Evolutionary conservation across 1,140 invertebrate species (phyloP).

Genomic region (Aphidius gifuensis): DNA sequence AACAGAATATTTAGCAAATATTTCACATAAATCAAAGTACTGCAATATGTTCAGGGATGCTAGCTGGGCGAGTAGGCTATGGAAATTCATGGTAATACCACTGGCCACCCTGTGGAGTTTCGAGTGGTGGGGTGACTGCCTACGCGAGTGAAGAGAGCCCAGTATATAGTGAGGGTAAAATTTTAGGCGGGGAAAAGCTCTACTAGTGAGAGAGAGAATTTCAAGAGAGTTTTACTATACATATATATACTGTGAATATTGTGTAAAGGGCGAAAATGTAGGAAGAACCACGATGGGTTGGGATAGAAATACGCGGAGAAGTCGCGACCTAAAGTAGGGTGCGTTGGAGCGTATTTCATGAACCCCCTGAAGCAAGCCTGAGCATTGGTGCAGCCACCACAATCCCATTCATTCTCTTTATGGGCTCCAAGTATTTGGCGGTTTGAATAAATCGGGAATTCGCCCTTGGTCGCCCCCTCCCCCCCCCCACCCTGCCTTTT

Average conservation of each 20-base stretch:
- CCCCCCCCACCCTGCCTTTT: neutral
- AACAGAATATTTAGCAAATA: slow-evolving; percentile 54
- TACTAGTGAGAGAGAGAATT: slow-evolving; percentile 7
- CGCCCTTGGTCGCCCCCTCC: slow-evolving; percentile 28
- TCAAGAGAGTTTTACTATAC: too few species aligned
- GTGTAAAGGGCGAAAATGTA: slow-evolving; percentile 17
- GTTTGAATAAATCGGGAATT: slow-evolving; percentile 52
- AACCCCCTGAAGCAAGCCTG: slow-evolving; percentile 42
- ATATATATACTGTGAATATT: neutral
- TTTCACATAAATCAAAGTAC: slow-evolving; percentile 53
- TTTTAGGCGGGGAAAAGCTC: slow-evolving; percentile 4
- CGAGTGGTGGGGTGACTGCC: slow-evolving; percentile 16
- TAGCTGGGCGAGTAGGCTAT: slow-evolving; percentile 39
- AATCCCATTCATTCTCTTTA: slow-evolving; percentile 52
- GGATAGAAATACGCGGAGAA: slow-evolving; percentile 8
- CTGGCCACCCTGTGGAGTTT: slow-evolving; percentile 39
- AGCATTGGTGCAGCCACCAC: slow-evolving; percentile 42
- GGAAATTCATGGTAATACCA: slow-evolving; percentile 54
- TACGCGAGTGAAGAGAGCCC: slow-evolving; percentile 8
- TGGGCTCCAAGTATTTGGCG: slow-evolving; percentile 48
- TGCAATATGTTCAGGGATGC: slow-evolving; percentile 48
- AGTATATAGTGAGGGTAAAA: slow-evolving; percentile 15
- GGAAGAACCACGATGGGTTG: slow-evolving; percentile 17
- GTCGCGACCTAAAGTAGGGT: slow-evolving; percentile 5
- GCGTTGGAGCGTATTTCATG: slow-evolving; percentile 45